Percentiles rank a stretch among this genome's conserved stretches.
These are phyloP conservation scores for Glossosoma conforme DNA, from an alignment of 1,140 invertebrate species.

Conservation along the genomic window DNA sequence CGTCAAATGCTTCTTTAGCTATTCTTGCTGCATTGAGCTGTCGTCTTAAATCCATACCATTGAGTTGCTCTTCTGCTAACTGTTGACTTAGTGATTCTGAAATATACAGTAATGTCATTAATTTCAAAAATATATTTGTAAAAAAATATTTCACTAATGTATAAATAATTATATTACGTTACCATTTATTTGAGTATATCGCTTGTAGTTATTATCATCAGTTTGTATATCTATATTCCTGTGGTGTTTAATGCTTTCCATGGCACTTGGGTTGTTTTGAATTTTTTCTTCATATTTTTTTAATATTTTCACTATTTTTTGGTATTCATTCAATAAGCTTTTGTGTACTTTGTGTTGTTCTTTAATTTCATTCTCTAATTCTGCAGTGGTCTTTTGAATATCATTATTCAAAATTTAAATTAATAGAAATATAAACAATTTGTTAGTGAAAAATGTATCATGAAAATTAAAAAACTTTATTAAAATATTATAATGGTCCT, in stretches of 20 bases:
- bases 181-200: not conserved
- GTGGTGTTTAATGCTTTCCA: not conserved
- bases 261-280: not conserved
- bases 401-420: not conserved
- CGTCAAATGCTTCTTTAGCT: not conserved
- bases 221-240: not conserved
- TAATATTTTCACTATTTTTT: not conserved
- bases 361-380: not conserved
- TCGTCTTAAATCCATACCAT: not conserved
- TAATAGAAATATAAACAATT: not conserved
- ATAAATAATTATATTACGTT: not conserved
- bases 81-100: not conserved
- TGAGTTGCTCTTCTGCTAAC: conserved; percentile 2
- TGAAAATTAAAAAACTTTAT: too few species aligned
- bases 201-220: not conserved
- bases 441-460: too few species aligned
- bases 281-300: not conserved
- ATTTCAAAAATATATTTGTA: not conserved
- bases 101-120: not conserved
- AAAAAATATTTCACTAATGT: not conserved
- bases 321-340: not conserved
- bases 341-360: not conserved
- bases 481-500: too few species aligned
- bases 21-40: not conserved
- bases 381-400: not conserved